These are phyloP conservation scores for Acanthopagrus latus DNA, from an alignment of 2,797 vertebrate species.

Conservation along the genomic window DNA sequence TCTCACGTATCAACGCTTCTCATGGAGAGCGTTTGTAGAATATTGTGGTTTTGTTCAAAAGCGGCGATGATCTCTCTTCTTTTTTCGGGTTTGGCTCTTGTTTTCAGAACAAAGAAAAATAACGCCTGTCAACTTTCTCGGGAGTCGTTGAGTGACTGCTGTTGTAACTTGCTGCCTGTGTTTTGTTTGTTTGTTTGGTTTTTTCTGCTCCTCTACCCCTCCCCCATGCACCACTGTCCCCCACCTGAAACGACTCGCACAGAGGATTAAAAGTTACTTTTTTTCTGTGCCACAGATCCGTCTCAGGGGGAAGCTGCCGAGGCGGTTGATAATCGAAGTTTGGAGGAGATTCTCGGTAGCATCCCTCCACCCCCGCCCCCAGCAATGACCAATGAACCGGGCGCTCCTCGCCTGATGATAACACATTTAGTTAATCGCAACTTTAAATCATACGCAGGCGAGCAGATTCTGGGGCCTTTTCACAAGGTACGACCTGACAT, in stretches of 20 bases:
- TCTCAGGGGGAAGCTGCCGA: constrained; percentile 82
- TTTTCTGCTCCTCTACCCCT: constrained; percentile 68
- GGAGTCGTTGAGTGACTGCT: constrained; percentile 67
- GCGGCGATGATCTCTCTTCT: constrained; percentile 47
- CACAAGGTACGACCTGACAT: constrained; percentile 91
- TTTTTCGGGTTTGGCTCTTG: constrained; percentile 45
- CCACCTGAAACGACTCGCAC: constrained; percentile 80
- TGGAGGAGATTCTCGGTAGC: constrained; percentile 97
- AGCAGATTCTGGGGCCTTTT: constrained; percentile 96
- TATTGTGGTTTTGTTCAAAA: constrained; percentile 54
- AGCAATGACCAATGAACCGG: constrained; percentile 97
- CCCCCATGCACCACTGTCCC: constrained; percentile 76
- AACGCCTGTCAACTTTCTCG: constrained; percentile 75
- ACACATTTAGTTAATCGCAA: constrained; percentile 98
- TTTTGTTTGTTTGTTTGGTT: constrained; percentile 78
- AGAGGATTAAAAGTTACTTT: constrained; percentile 80
- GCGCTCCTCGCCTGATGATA: constrained; percentile 99
- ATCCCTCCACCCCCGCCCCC: constrained; percentile 97
- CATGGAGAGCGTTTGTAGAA: constrained; percentile 60
- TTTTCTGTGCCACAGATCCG: constrained; percentile 81
- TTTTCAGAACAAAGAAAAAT: constrained; percentile 78
- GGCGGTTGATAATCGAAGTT: constrained; percentile 91
- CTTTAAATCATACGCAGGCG: constrained; percentile 98
- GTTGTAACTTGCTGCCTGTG: constrained; percentile 73
- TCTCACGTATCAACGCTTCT: constrained; percentile 60